phyloP scores from a whole-genome alignment of 2,113 vertebrate species.

The Mus spicilegus region DNA sequence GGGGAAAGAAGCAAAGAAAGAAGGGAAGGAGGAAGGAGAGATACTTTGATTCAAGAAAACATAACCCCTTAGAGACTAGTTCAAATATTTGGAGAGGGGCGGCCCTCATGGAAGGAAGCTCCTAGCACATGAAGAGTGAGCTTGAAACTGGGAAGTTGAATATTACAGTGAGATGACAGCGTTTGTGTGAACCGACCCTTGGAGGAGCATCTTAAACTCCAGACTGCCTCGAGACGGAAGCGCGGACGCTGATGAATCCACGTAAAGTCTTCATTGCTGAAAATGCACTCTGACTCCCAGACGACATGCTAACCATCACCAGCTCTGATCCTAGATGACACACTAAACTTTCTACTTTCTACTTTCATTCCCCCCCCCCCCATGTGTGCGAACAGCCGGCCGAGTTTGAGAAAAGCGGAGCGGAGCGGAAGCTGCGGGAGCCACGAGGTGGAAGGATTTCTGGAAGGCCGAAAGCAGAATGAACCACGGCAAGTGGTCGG shows the following conservation, averaged over 20 bases:
- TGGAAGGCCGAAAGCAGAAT: background rate
- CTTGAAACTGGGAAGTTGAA: background rate
- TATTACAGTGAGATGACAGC: background rate
- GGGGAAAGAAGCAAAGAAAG: background rate
- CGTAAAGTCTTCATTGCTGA: constrained; percentile 28
- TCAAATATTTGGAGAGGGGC: background rate
- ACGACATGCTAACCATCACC: background rate
- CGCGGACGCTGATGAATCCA: background rate
- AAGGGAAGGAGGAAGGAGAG: background rate
- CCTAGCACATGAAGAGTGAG: background rate
- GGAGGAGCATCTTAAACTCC: background rate
- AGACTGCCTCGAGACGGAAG: background rate
- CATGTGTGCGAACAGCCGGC: background rate
- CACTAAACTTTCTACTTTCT: background rate
- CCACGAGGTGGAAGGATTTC: background rate
- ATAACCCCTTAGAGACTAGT: constrained; percentile 18
- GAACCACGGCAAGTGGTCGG: background rate
- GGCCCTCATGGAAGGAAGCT: background rate
- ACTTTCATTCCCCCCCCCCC: background rate
- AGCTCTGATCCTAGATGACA: background rate
- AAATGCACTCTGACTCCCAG: background rate
- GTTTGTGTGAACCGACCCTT: background rate
- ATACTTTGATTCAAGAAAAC: background rate
- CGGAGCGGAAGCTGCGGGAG: background rate
- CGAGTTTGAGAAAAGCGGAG: background rate